Evolutionary conservation across 2,888 invertebrate species (phyloP), one percentile per base, ranked within the genome.

Genomic region (Parthenolecanium corni): DNA sequence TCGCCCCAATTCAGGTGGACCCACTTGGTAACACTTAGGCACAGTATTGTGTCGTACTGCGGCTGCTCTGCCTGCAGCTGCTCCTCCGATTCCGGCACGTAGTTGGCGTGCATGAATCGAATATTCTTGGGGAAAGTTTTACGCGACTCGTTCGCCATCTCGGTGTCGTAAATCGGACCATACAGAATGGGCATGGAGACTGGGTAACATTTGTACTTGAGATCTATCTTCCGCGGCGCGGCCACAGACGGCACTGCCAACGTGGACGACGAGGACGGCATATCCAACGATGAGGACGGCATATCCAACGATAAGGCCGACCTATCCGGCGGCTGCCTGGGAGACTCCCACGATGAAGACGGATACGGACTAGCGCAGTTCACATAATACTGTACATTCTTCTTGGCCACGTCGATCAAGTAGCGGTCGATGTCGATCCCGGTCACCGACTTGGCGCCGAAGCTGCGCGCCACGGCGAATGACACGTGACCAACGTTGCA

Each of bases 1-100:
- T 98, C 98, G 3, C 97, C 97, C 81, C 89, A 94, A 76, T 98
- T 98, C 58, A 96, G 79, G 73, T 98, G 98, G 70, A 98, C 82
- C 97, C 97, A 98, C 74, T 98, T 98, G 23, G 96, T 96, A 40
- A 96, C 84, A 66, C 94, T 94, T 52, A 98, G 79, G 72, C 96
- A 96, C 62, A 98, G 76, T 69, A 98, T 95, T 64, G 89, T 81
- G 75, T 98, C 96, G 75, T 89, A 97, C 73, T 96, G 94, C 3
- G 91, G 87, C 67, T 84, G 83, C 71, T 94, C 92, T 62, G 84
- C 80, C 36, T 84, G 84, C 52, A 95, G 75, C 40, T 89, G 76
- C 6, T 84, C 79, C 71, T 98, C 96, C 69, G 86, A 86, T 66
- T 90, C 89, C 53, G 93, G 80, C 36, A 98, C 90, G 74, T 95